Evolutionary conservation across 2,888 invertebrate genomes (phyloP), one percentile per base, ranked within the genome.

Genomic region (Acronicta psi): DNA sequence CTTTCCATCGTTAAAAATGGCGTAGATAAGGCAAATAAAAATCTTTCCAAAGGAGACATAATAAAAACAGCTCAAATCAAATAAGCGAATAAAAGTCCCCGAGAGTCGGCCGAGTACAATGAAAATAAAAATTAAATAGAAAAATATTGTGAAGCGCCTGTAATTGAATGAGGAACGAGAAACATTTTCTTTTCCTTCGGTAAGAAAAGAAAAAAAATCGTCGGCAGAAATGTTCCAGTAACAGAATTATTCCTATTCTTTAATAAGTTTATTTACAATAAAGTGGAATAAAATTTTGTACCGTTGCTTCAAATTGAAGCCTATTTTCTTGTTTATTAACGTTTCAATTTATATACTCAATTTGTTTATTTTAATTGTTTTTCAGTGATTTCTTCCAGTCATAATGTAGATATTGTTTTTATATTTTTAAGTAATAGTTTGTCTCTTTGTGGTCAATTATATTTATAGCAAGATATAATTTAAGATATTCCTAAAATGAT

Each of bases 231-330:
- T 75, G 76, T 79, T 76, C 79, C 79, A 75, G 83, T 90, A 91
- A 93, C 81, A 83, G 84, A 89, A 90, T 93, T 93, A 92, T 92
- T 90, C 74, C 83, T 90, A 87, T 91, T 91, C 85, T 87, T 66
- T 91, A 91, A 91, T 91, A 91, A 88, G 83, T 90, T 92, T 89
- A 92, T 88, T 92, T 80, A 91, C 91, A 92, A 91, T 91, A 85
- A 89, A 75, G 54, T 73, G 79, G 56, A 81, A 84, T 84, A 83
- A 81, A 82, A 80, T 81, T 79, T 77, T 76, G 71, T 77, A 75
- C 73, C 65, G 55, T 61, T 47, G 41, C 47, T 46, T 40, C 58
- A 77, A 81, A 80, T 76, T 74, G 66, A 60, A 69, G 51, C 45
- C 65, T 40, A 50, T 58, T 73, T 69, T 63, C 62, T 70, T 59